Percentiles rank a stretch among this genome's conserved stretches.
Conservation (phyloP, 2,888 invertebrate genomes). For the Eupithecia abbreviata region DNA sequence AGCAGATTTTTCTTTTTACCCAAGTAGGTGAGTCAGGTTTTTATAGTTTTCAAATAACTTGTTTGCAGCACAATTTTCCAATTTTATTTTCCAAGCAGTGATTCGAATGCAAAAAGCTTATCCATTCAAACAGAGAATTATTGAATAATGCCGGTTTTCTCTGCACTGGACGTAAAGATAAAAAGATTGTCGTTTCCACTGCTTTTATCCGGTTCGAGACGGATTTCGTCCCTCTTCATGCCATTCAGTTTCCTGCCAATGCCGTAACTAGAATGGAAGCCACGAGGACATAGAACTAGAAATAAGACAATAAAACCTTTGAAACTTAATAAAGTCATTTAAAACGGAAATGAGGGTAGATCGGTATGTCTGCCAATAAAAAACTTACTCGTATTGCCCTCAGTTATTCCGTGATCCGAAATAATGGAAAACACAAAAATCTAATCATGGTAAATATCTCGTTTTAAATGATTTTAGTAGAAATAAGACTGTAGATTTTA, state of each 20-base stretch:
- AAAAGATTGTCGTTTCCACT: slow-evolving; percentile 11
- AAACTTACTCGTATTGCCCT: too few relatives aligned
- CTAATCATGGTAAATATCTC: too few relatives aligned
- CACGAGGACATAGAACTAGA: neutral
- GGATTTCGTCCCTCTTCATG: neutral
- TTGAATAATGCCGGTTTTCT: neutral
- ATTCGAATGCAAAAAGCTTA: neutral
- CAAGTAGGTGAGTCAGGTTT: too few relatives aligned
- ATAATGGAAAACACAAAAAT: too few relatives aligned
- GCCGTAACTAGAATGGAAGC: neutral
- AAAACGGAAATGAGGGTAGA: too few relatives aligned
- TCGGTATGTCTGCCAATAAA: too few relatives aligned
- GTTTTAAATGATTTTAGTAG: neutral
- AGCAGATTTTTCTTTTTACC: too few relatives aligned
- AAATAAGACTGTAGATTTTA: neutral
- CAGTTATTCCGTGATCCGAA: too few relatives aligned
- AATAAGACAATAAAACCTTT: neutral
- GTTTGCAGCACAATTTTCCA: neutral
- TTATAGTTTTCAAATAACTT: too few relatives aligned
- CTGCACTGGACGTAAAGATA: slow-evolving; percentile 14
- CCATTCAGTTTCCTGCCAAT: neutral
- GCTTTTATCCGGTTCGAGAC: slow-evolving; percentile 3
- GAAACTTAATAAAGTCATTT: too few relatives aligned
- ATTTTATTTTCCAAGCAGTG: neutral
- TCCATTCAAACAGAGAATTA: neutral